phyloP scores from a whole-genome alignment of 2,888 invertebrate genomes.

The Tetragonula carbonaria region DNA sequence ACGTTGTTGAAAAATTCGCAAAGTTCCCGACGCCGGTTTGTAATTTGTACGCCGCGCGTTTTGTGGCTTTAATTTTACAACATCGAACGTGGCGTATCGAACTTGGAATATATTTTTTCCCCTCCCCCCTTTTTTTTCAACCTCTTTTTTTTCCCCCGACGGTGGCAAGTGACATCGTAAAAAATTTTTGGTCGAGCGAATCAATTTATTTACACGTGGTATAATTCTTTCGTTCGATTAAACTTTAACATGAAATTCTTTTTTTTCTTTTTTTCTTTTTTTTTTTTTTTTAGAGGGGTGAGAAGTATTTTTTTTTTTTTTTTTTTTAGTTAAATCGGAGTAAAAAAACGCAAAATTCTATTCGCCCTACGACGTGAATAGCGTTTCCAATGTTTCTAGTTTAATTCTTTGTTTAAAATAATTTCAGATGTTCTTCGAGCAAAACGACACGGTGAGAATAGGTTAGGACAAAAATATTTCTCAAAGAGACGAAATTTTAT shows the following conservation, averaged over 20 bases:
- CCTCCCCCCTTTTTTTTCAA: neutral
- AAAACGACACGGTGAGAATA: too few species aligned
- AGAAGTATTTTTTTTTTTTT: neutral
- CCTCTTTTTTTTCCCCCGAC: neutral
- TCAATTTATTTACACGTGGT: constrained; percentile 13
- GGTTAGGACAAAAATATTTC: too few species aligned
- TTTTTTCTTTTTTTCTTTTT: neutral
- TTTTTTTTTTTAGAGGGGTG: too few species aligned
- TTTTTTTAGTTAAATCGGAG: neutral
- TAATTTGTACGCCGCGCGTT: neutral
- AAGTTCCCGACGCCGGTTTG: too few species aligned
- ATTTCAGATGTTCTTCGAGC: too few species aligned
- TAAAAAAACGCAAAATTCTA: neutral
- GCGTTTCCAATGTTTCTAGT: neutral
- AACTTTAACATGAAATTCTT: neutral
- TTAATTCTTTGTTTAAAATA: too few species aligned
- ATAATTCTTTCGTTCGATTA: neutral
- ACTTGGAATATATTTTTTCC: neutral
- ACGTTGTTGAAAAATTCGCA: too few species aligned
- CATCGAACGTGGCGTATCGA: neutral
- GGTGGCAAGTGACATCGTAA: neutral
- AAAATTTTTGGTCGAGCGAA: neutral
- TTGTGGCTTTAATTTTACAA: too few species aligned
- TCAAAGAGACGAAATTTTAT: too few species aligned
- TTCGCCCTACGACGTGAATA: neutral